These are phyloP conservation scores for Diarsia dahlii DNA, from an alignment of 2,888 invertebrate genomes.

Conservation along the genomic window DNA sequence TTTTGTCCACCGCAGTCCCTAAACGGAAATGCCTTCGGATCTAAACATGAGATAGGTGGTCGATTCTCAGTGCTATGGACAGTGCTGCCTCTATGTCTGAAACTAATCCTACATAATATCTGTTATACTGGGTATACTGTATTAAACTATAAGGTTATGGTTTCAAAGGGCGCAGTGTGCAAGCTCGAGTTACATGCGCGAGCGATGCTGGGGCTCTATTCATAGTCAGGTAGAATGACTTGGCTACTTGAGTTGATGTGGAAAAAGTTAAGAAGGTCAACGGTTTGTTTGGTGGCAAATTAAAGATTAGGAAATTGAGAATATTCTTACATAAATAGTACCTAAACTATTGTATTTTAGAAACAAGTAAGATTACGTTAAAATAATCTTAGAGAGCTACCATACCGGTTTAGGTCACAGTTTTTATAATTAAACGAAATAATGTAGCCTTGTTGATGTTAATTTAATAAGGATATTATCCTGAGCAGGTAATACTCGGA, in stretches of 20 bases:
- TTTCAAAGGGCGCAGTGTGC: constrained; percentile 65
- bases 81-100: constrained; percentile 56
- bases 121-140: constrained; percentile 13
- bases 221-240: constrained; percentile 56
- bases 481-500: constrained; percentile 7
- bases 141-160: constrained; percentile 39
- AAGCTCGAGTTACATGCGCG: constrained; percentile 71
- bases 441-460: constrained; percentile 14
- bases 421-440: constrained; percentile 5
- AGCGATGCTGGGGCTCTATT: constrained; percentile 58
- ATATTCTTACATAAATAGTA: neutral
- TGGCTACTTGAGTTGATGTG: neutral
- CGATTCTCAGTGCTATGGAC: constrained; percentile 31
- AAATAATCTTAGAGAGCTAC: neutral
- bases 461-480: constrained; percentile 32
- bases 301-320: neutral
- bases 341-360: neutral
- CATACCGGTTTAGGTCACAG: neutral
- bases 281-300: neutral
- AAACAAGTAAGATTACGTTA: no score
- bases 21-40: constrained; percentile 62
- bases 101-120: constrained; percentile 44
- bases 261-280: neutral
- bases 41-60: constrained; percentile 51
- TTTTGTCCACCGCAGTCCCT: constrained; percentile 20